Evolutionary conservation across 2,888 invertebrate genomes (phyloP).

Genomic region (Maniola hyperantus): DNA sequence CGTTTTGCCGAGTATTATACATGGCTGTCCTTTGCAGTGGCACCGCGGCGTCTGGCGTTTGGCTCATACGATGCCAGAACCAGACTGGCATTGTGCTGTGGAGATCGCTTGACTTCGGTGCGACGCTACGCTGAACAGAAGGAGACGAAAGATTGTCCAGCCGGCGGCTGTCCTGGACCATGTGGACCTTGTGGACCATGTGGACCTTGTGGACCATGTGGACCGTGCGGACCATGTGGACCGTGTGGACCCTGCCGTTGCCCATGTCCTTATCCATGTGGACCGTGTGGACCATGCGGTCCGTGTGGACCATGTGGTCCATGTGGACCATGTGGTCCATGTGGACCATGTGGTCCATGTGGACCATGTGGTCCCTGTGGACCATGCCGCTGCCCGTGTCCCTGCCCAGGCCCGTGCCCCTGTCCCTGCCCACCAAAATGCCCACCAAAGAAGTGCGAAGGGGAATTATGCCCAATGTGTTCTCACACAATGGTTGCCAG

Average conservation of each 20-base stretch:
- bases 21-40: slow-evolving; percentile 72
- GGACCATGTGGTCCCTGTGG: too few species aligned
- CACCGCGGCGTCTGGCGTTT: slow-evolving; percentile 43
- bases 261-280: slow-evolving; percentile 39
- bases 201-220: slow-evolving; percentile 39
- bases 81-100: slow-evolving; percentile 51
- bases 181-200: slow-evolving; percentile 45
- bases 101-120: slow-evolving; percentile 49
- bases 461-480: slow-evolving; percentile 45
- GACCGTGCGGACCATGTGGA: slow-evolving; percentile 40
- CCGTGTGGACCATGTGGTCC: slow-evolving; percentile 43
- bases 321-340: slow-evolving; percentile 41
- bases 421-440: slow-evolving; percentile 49
- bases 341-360: slow-evolving; percentile 40
- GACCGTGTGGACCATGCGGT: slow-evolving; percentile 43
- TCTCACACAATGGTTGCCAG: slow-evolving; percentile 37
- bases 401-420: slow-evolving; percentile 44
- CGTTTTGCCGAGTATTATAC: slow-evolving; percentile 67
- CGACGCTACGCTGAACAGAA: slow-evolving; percentile 55
- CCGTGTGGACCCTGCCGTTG: slow-evolving; percentile 46
- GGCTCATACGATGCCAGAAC: slow-evolving; percentile 46
- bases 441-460: slow-evolving; percentile 44
- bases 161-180: slow-evolving; percentile 43
- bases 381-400: slow-evolving; percentile 41
- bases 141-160: slow-evolving; percentile 44